Evolutionary conservation across 2,113 vertebrate species (phyloP).

Genomic region (Passerina amoena): DNA sequence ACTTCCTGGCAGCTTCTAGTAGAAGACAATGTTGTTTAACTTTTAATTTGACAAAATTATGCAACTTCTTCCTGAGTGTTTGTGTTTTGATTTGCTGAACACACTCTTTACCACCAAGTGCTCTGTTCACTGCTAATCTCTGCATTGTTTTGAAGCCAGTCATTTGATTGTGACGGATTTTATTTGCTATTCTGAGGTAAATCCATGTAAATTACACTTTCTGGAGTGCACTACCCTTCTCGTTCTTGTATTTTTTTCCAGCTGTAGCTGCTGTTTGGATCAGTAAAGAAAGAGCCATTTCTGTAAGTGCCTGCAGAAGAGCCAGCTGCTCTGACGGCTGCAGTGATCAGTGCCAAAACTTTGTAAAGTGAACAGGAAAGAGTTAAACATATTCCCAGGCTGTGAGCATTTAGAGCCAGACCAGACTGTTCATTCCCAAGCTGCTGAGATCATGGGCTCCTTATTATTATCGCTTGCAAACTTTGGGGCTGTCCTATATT

Average conservation of each 20-base stretch:
- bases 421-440: neutral
- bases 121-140: constrained; percentile 10
- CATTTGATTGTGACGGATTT: constrained; percentile 33
- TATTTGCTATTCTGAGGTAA: constrained; percentile 16
- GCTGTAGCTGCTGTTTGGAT: constrained; percentile 6
- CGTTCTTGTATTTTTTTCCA: neutral
- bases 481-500: neutral
- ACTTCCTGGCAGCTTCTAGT: constrained; percentile 71
- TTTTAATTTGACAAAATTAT: constrained; percentile 71
- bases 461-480: constrained; percentile 9
- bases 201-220: constrained; percentile 19
- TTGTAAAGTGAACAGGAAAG: neutral
- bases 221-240: neutral
- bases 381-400: neutral
- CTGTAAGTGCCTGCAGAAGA: neutral
- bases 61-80: constrained; percentile 47
- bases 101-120: neutral
- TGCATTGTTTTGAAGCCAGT: constrained; percentile 24
- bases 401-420: neutral
- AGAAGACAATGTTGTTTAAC: constrained; percentile 73
- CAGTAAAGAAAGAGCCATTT: neutral
- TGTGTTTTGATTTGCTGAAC: constrained; percentile 54
- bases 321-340: neutral
- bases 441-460: neutral
- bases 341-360: neutral